Percentiles rank a stretch among this genome's conserved stretches.
phyloP scores from a whole-genome alignment of 2,113 vertebrate genomes.

The Neogale vison region DNA sequence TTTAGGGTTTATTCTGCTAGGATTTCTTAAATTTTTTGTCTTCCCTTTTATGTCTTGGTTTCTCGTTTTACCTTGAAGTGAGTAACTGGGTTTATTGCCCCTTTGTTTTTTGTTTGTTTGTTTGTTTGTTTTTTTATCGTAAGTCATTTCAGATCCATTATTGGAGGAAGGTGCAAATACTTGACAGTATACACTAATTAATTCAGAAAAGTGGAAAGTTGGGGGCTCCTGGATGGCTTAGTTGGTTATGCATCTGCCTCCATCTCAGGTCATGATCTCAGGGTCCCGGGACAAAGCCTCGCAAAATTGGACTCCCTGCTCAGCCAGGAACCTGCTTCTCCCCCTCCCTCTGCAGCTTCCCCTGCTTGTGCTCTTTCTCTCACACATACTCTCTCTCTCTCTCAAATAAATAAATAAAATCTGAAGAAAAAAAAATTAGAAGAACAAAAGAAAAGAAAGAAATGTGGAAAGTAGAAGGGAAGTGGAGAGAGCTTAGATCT shows the following conservation, averaged over 20 bases:
- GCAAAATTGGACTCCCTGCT: no score
- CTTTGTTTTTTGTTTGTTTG: no score
- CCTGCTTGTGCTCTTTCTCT: no score
- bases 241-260: not conserved
- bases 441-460: not conserved
- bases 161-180: not conserved
- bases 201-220: not conserved
- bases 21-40: not conserved
- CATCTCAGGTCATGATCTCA: no score
- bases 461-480: not conserved
- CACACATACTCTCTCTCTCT: no score
- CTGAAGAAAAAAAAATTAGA: no score
- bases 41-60: not conserved
- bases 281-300: no score
- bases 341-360: no score
- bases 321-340: no score
- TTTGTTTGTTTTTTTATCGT: not conserved
- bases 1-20: not conserved
- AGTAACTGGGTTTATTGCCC: not conserved
- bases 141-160: not conserved
- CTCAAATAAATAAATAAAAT: no score
- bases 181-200: not conserved
- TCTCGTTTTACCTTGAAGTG: constrained; percentile 12
- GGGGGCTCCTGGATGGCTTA: not conserved
- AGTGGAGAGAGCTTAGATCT: not conserved